These are phyloP conservation scores for Agonopterix arenella DNA, from an alignment of 2,888 invertebrate species.

Conservation along the genomic window DNA sequence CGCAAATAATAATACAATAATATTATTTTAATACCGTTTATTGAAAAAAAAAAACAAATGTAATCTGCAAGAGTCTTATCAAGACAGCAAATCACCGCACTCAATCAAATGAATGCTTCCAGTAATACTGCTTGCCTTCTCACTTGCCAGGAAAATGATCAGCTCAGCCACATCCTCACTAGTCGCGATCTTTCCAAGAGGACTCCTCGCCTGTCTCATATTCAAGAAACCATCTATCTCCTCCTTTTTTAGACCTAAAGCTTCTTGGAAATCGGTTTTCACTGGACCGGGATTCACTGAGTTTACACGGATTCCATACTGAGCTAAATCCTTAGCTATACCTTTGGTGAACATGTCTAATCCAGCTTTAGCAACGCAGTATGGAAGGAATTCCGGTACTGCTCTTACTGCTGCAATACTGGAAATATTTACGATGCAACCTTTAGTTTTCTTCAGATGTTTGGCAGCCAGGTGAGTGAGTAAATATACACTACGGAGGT, in stretches of 20 bases:
- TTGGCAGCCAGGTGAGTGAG: constrained; percentile 13
- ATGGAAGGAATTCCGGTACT: constrained; percentile 26
- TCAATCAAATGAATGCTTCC: constrained; percentile 1
- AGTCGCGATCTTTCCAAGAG: constrained; percentile 4
- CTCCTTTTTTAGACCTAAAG: not conserved
- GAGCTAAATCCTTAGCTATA: constrained; percentile 78
- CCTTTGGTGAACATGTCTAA: constrained; percentile 85
- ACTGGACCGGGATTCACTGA: constrained; percentile 83
- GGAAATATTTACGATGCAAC: constrained; percentile 18
- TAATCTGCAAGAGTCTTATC: not conserved
- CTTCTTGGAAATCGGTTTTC: constrained; percentile 26
- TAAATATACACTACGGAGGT: constrained; percentile 13
- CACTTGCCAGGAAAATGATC: constrained; percentile 12
- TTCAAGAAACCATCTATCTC: not conserved
- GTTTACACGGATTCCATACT: constrained; percentile 78
- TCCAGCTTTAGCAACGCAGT: constrained; percentile 83
- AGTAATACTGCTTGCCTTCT: constrained; percentile 8
- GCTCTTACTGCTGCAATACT: constrained; percentile 7
- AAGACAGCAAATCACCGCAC: not conserved
- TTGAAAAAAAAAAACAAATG: not conserved
- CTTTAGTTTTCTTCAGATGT: constrained; percentile 15
- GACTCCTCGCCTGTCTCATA: not conserved
- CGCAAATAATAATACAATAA: too few species aligned
- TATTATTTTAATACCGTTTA: too few species aligned
- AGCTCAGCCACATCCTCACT: constrained; percentile 10